Conservation (phyloP, 2,888 invertebrate genomes). For the Diloba caeruleocephala region DNA sequence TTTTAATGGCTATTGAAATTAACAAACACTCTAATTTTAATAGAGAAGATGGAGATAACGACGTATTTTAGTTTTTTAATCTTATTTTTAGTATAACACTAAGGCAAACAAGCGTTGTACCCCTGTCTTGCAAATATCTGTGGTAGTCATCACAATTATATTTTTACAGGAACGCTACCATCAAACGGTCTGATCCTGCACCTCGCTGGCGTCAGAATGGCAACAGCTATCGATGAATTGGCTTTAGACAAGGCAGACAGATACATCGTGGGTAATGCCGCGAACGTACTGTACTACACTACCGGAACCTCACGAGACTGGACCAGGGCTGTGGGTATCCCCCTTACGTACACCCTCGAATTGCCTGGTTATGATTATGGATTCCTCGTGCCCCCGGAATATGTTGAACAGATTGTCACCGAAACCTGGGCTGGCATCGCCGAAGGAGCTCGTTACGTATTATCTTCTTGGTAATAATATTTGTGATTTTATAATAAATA, state of each 20-base stretch:
- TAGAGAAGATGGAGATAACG: too few relatives aligned
- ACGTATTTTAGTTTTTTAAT: too few relatives aligned
- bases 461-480: conserved; percentile 54
- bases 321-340: conserved; percentile 89
- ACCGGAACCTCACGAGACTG: conserved; percentile 92
- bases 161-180: conserved; percentile 80
- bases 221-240: conserved; percentile 78
- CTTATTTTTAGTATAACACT: too few relatives aligned
- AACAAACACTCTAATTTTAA: too few relatives aligned
- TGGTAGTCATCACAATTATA: too few relatives aligned
- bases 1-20: too few relatives aligned
- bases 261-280: conserved; percentile 89
- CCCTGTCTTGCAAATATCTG: too few relatives aligned
- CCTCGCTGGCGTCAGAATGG: conserved; percentile 77
- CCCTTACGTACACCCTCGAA: conserved; percentile 91
- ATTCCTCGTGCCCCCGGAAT: conserved; percentile 88
- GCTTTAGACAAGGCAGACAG: conserved; percentile 74
- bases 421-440: conserved; percentile 90
- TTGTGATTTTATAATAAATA: too few relatives aligned
- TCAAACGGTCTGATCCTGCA: conserved; percentile 84
- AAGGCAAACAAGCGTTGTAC: too few relatives aligned
- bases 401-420: conserved; percentile 87
- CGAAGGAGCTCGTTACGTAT: conserved; percentile 72
- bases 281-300: conserved; percentile 88
- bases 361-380: conserved; percentile 89